These are phyloP conservation scores for Emydoidea blandingii DNA, from an alignment of 2,797 vertebrate genomes.

Conservation along the genomic window DNA sequence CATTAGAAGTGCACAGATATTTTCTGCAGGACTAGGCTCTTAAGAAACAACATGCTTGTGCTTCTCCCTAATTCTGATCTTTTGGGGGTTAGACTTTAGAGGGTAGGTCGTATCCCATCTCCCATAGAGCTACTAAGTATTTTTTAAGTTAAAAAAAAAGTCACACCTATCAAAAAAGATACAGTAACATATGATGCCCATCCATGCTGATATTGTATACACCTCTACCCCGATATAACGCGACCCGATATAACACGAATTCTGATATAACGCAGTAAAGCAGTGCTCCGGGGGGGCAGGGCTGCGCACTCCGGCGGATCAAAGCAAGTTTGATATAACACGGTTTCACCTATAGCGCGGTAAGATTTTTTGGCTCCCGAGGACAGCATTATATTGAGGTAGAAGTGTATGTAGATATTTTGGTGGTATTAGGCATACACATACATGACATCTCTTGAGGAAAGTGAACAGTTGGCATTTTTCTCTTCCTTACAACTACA, in stretches of 20 bases:
- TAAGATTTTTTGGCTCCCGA: too few species aligned
- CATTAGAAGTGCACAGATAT: slow-evolving; percentile 22
- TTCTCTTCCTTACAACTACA: not conserved
- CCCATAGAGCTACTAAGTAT: not conserved
- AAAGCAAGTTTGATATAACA: too few species aligned
- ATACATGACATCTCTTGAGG: not conserved
- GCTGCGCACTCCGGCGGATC: too few species aligned
- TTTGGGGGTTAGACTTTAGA: slow-evolving; percentile 15
- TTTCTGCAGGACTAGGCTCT: not conserved
- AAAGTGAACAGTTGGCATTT: not conserved
- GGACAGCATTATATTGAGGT: too few species aligned
- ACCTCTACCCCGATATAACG: too few species aligned
- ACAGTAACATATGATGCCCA: not conserved
- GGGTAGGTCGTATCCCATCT: not conserved
- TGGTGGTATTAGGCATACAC: not conserved
- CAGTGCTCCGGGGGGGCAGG: too few species aligned
- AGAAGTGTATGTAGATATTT: not conserved
- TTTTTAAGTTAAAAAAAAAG: not conserved
- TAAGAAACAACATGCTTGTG: slow-evolving; percentile 20
- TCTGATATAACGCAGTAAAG: too few species aligned
- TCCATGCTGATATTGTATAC: not conserved
- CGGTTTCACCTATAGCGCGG: too few species aligned
- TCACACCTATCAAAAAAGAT: not conserved
- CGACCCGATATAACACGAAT: too few species aligned
- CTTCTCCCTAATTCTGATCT: slow-evolving; percentile 51